A percentile compares a stretch with the other conserved stretches of the same genome.
Evolutionary conservation across 2,113 vertebrate species (phyloP).

Genomic region (Atractosteus spatula): DNA sequence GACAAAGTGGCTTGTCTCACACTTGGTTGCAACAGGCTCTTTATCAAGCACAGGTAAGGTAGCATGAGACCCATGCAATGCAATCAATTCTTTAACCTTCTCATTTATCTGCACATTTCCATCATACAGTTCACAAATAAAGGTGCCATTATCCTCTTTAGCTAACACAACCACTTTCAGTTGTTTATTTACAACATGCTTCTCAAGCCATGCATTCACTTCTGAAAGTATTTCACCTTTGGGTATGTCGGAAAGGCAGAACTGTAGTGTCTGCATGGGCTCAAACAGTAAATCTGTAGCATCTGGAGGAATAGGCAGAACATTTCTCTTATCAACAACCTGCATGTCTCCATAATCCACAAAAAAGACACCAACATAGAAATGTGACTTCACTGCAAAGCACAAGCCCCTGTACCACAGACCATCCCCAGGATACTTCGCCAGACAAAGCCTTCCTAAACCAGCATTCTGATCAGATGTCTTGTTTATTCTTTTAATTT

Average conservation of each 20-base stretch:
- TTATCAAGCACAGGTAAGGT: conserved; percentile 4
- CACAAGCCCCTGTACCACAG: conserved; percentile 75
- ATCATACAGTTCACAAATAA: conserved; percentile 78
- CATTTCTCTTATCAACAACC: conserved; percentile 63
- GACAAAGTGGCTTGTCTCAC: not conserved
- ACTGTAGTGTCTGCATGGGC: conserved; percentile 87
- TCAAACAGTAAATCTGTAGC: conserved; percentile 71
- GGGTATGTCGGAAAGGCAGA: conserved; percentile 63
- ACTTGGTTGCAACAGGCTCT: not conserved
- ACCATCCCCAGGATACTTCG: conserved; percentile 75
- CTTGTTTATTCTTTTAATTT: conserved; percentile 51
- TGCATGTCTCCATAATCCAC: conserved; percentile 86
- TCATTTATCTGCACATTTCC: conserved; percentile 71
- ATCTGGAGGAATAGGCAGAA: conserved; percentile 69
- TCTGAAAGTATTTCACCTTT: conserved; percentile 54
- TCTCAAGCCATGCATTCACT: conserved; percentile 72
- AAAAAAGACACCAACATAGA: conserved; percentile 70
- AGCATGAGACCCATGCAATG: conserved; percentile 33
- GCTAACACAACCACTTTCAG: conserved; percentile 68
- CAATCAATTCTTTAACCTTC: conserved; percentile 70
- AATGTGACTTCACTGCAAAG: conserved; percentile 52
- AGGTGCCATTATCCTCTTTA: conserved; percentile 65
- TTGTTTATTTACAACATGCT: conserved; percentile 60
- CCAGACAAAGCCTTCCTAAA: conserved; percentile 65
- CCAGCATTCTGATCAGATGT: conserved; percentile 11